phyloP scores from a whole-genome alignment of 92 coral and sea anemone species.

The Heteractis magnifica region DNA sequence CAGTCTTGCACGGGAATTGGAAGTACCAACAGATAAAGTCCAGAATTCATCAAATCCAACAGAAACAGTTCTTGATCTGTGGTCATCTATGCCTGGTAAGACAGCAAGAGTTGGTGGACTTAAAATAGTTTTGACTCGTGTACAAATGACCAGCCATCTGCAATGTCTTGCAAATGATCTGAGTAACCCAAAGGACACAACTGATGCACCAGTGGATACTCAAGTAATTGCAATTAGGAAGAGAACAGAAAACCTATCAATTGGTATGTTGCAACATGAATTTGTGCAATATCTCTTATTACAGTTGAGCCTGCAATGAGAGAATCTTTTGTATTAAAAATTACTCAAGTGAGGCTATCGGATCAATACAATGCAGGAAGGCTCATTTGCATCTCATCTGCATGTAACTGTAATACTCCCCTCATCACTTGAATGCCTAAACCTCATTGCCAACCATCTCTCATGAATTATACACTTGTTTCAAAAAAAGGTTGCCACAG shows the following conservation, averaged over 20 bases:
- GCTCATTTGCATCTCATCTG: too few species aligned
- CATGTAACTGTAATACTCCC: too few species aligned
- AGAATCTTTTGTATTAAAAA: too few species aligned
- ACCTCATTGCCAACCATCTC: too few species aligned
- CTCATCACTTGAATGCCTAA: too few species aligned
- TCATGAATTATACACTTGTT: too few species aligned
- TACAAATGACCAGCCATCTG: neutral
- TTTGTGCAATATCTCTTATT: too few species aligned
- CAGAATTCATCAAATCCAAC: constrained; percentile 54
- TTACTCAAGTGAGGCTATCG: too few species aligned
- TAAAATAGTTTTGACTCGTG: neutral
- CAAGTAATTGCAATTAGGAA: neutral
- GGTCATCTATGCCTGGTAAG: constrained; percentile 17
- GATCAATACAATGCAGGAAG: too few species aligned
- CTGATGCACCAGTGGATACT: neutral
- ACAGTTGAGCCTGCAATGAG: too few species aligned
- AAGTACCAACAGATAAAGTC: neutral
- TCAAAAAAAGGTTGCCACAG: too few species aligned
- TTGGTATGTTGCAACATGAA: neutral
- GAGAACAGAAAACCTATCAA: neutral
- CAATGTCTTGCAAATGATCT: neutral
- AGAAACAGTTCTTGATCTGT: constrained; percentile 33
- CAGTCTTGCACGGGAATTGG: constrained; percentile 13
- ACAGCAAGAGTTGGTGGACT: constrained; percentile 22
- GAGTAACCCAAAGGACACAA: neutral